Percentiles rank a stretch among this genome's conserved stretches.
Conservation (phyloP, 2,113 vertebrate genomes). For the Seriola aureovittata region DNA sequence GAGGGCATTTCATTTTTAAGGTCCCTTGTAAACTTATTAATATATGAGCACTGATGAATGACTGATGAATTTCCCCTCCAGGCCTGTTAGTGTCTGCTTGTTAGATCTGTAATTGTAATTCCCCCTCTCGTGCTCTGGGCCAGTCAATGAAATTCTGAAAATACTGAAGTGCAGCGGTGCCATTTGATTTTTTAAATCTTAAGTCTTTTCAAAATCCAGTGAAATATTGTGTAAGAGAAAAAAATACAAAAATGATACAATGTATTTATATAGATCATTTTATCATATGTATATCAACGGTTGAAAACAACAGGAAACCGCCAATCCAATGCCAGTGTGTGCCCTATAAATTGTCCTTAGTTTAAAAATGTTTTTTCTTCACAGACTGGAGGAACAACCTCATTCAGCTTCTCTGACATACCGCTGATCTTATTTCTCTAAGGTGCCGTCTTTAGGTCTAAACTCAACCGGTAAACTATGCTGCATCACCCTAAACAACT, state of each 20-base stretch:
- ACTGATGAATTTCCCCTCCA: neutral
- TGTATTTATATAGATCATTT: too few relatives aligned
- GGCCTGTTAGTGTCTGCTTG: conserved; percentile 1
- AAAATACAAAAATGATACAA: too few relatives aligned
- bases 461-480: conserved; percentile 2
- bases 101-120: conserved; percentile 41
- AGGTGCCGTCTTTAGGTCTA: neutral
- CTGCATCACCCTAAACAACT: neutral
- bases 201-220: neutral
- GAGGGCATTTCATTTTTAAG: neutral
- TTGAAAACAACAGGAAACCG: neutral
- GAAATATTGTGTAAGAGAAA: neutral
- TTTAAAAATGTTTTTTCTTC: neutral
- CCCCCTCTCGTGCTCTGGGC: conserved; percentile 29
- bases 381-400: neutral
- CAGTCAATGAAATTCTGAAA: conserved; percentile 33
- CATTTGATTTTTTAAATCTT: neutral
- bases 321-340: neutral
- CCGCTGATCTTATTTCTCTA: neutral
- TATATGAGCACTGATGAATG: neutral
- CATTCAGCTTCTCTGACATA: neutral
- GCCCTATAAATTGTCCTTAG: neutral
- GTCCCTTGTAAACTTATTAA: neutral
- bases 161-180: neutral
- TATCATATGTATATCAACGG: neutral